Evolutionary conservation across 2,797 vertebrate genomes (phyloP).

Genomic region (Vipera ursinii): DNA sequence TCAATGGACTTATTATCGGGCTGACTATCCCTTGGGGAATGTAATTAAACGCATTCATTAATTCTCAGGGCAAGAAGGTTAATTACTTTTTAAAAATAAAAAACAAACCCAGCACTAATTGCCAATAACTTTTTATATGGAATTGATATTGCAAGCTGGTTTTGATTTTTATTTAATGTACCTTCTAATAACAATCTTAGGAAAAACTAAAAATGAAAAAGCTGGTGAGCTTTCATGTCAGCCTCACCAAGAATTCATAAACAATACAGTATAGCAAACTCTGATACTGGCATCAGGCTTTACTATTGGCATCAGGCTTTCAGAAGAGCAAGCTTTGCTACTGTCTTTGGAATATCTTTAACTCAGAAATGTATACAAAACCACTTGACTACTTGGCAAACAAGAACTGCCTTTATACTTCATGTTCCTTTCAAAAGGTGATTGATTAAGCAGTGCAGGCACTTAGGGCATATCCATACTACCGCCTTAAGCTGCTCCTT

Average conservation of each 20-base stretch:
- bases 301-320: background rate
- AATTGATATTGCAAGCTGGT: constrained; percentile 59
- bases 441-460: too few species aligned
- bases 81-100: constrained; percentile 60
- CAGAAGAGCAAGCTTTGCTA: background rate
- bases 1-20: constrained; percentile 62
- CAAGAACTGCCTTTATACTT: background rate
- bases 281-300: accelerated
- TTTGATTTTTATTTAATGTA: constrained; percentile 61
- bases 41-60: constrained; percentile 69
- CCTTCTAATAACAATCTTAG: constrained; percentile 14
- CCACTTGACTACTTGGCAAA: background rate
- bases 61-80: constrained; percentile 70
- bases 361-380: background rate
- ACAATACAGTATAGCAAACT: background rate
- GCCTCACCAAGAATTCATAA: background rate
- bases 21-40: constrained; percentile 63
- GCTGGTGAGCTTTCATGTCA: background rate
- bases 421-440: too few species aligned
- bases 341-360: background rate
- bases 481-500: too few species aligned
- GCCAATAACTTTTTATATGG: constrained; percentile 67
- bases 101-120: constrained; percentile 59
- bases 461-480: too few species aligned
- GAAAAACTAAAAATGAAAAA: constrained; percentile 40